Base-by-base conservation (phyloP, 37 sponge, comb jelly and placozoan species). In the Chondrilla cf. caribensis region DNA sequence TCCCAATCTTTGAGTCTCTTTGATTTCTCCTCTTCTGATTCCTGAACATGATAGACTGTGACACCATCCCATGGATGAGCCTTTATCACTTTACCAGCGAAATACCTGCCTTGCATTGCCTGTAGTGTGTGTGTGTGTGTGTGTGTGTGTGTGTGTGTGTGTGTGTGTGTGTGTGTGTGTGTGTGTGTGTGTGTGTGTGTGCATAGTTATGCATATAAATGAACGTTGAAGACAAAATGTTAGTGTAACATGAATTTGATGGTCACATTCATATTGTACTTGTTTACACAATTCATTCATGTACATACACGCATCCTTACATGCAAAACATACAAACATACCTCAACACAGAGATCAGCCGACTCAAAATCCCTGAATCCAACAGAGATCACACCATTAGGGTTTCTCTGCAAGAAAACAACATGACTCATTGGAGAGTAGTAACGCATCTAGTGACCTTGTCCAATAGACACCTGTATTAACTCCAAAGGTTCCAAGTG, bases 381-480 rank as follows among this genome's bases (percentile, higher is more conserved):
- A 22, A 98, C 83, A 15, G 99, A 96, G 6, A 83, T 90, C 24
- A 98, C 89, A 77, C 99, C 99, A 22, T 96, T 94, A 58, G 90
- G 88, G 80, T 98, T 94, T 68, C 97, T 85, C 95, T 96, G 76
- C 28, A 38, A 25, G 11, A 28, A 41, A 54, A n/a, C n/a, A n/a
- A n/a, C n/a, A n/a, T n/a, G n/a, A n/a, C n/a, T n/a, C n/a, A n/a
- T n/a, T n/a, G n/a, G n/a, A n/a, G n/a, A n/a, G n/a, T n/a, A n/a
- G n/a, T n/a, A n/a, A n/a, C n/a, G n/a, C n/a, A n/a, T n/a, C n/a
- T n/a, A n/a, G n/a, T n/a, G n/a, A n/a, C n/a, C n/a, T n/a, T n/a
- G n/a, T n/a, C n/a, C n/a, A n/a, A n/a, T n/a, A n/a, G n/a, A n/a
- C n/a, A n/a, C n/a, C n/a, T n/a, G n/a, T n/a, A n/a, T n/a, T n/a